These are phyloP conservation scores for Ostrea edulis DNA, from an alignment of 1,140 invertebrate genomes.

Conservation along the genomic window DNA sequence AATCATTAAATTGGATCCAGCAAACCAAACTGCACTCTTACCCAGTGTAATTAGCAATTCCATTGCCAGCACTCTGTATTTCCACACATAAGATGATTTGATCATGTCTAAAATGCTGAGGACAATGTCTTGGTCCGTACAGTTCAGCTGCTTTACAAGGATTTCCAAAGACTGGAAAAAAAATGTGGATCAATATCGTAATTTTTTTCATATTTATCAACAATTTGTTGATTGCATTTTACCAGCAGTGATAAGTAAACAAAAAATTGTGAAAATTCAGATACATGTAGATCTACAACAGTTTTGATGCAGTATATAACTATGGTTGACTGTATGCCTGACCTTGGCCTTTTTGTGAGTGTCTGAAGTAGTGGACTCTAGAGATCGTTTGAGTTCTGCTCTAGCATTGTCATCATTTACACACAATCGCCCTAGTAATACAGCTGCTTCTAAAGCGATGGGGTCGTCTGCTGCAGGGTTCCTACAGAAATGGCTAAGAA, in stretches of 20 bases:
- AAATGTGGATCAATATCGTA: not conserved
- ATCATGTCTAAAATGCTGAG: slow-evolving; percentile 68
- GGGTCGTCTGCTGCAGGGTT: slow-evolving; percentile 74
- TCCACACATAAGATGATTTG: slow-evolving; percentile 73
- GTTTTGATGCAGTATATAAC: too few relatives aligned
- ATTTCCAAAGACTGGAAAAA: slow-evolving; percentile 72
- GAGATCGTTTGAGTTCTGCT: slow-evolving; percentile 64
- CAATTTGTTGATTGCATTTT: too few relatives aligned
- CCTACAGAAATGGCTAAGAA: slow-evolving; percentile 74
- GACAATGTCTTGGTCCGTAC: slow-evolving; percentile 67
- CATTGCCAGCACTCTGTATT: slow-evolving; percentile 70
- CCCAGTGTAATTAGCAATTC: slow-evolving; percentile 75
- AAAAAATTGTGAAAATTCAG: too few relatives aligned
- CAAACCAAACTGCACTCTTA: slow-evolving; percentile 41
- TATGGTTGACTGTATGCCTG: not conserved
- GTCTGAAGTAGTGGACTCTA: slow-evolving; percentile 64
- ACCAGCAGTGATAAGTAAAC: too few relatives aligned
- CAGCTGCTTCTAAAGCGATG: slow-evolving; percentile 73
- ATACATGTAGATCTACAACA: too few relatives aligned
- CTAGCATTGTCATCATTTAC: slow-evolving; percentile 73
- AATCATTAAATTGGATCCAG: too few relatives aligned
- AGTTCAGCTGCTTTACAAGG: slow-evolving; percentile 73
- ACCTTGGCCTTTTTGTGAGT: slow-evolving; percentile 75
- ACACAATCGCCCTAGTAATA: slow-evolving; percentile 74
- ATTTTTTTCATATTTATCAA: too few relatives aligned